Evolutionary conservation across 2,888 invertebrate genomes (phyloP), one percentile per base, ranked within the genome.

Genomic region (Clanis bilineata): DNA sequence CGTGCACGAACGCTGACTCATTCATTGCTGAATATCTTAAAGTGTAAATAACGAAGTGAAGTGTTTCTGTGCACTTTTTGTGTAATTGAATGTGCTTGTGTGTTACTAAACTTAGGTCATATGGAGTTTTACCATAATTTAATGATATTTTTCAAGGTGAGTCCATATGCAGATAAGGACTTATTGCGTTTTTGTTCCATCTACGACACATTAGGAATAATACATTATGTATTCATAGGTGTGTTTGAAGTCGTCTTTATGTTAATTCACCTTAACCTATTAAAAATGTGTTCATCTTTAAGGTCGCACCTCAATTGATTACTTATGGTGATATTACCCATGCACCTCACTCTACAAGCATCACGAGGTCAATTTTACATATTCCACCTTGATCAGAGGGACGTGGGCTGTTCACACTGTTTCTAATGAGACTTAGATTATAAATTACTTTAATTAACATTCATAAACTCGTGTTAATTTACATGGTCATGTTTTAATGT

Each of bases 291-390:
- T 32, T 51, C 18, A 28, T 32, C 28, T 28, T 47, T 28, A 32
- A 51, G 51, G 51, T 51, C 32, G 18, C 51, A 51, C 51, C 28
- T 47, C 15, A 47, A 47, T 28, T 25, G 47, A 47, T 28, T 9
- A 28, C 45, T 23, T 45, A 32, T 32, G 32, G 28, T 32, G 10
- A 51, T 51, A 51, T 32, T 18, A 51, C n/a, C 47, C 47, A 47
- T 47, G 28, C 47, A 47, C 15, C 28, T 65, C 68, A 68, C 60
- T 66, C 63, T 68, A 64, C 67, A 64, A 64, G 66, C 69, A 70
- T 70, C 68, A 70, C 76, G 78, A 79, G 78, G 75, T 73, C 74
- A 69, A 66, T 70, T 69, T 70, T 69, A 74, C 72, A 66, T 67
- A 76, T 72, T 73, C 71, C 5, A 71, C 80, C 73, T 77, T 77